Conservation (phyloP, 2,797 vertebrate species). For the Myioborus melanocephalus region DNA sequence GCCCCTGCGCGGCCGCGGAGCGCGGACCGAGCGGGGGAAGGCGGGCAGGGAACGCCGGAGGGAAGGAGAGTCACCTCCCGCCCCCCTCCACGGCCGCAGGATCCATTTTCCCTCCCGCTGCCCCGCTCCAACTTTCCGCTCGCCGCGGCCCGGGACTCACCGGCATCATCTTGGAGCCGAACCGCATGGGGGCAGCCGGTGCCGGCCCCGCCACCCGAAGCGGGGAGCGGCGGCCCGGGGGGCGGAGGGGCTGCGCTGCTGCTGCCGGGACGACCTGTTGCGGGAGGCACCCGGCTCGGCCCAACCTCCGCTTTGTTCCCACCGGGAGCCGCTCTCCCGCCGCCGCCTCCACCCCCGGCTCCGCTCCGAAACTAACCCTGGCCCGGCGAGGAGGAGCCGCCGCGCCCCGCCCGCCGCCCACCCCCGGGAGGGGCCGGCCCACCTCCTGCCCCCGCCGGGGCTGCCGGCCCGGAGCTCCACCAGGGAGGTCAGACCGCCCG, state of each 20-base stretch:
- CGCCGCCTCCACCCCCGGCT: not conserved
- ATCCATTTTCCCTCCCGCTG: not conserved
- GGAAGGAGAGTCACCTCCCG: not conserved
- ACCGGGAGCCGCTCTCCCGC: not conserved
- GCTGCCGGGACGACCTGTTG: slow-evolving; percentile 34
- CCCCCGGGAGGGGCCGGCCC: slow-evolving; percentile 30
- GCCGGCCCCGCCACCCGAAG: not conserved
- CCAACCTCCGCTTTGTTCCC: slow-evolving; percentile 4
- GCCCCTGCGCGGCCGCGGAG: not conserved
- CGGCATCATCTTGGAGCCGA: slow-evolving; percentile 96
- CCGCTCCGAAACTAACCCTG: slow-evolving; percentile 33
- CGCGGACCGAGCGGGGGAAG: not conserved
- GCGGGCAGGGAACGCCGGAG: not conserved
- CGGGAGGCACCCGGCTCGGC: not conserved
- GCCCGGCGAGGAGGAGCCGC: slow-evolving; percentile 4
- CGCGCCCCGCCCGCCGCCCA: slow-evolving; percentile 35
- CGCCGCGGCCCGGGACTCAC: slow-evolving; percentile 75
- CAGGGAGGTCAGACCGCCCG: fast-evolving
- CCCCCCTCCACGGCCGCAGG: not conserved
- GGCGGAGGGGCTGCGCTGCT: not conserved
- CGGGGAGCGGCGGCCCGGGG: not conserved
- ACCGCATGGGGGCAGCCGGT: slow-evolving; percentile 82
- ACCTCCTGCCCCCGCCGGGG: not conserved
- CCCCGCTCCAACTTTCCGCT: not conserved
- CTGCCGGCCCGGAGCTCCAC: not conserved